phyloP scores from a whole-genome alignment of 1,140 invertebrate species.

The Aleiodes sp. region DNA sequence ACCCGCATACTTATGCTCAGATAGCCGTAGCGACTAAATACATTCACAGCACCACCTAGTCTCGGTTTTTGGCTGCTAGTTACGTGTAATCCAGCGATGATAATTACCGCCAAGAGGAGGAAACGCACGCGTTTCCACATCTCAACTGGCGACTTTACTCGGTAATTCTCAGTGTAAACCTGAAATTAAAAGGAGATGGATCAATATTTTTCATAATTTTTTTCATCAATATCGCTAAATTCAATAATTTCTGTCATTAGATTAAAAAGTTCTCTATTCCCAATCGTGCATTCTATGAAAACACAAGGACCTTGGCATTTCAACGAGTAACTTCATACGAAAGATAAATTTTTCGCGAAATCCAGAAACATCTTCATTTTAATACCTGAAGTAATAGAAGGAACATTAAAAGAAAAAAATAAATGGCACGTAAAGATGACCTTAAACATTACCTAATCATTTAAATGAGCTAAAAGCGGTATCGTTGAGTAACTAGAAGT shows the following conservation, averaged over 20 bases:
- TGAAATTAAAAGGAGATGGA: not conserved
- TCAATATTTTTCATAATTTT: not conserved
- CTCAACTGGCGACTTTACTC: constrained; percentile 23
- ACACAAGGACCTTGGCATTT: no score
- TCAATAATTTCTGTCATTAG: not conserved
- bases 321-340: no score
- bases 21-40: constrained; percentile 81
- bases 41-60: constrained; percentile 77
- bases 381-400: no score
- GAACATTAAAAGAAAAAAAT: no score
- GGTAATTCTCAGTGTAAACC: not conserved
- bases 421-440: no score
- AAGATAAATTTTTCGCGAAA: no score
- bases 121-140: constrained; percentile 54
- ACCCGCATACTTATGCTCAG: constrained; percentile 85
- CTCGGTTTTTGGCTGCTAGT: constrained; percentile 66
- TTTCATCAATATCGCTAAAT: not conserved
- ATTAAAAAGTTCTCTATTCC: not conserved
- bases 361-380: no score
- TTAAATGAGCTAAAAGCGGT: no score
- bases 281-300: no score
- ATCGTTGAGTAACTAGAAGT: no score
- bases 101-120: constrained; percentile 41
- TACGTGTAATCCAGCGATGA: constrained; percentile 39
- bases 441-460: no score